Conservation (phyloP, 1,140 invertebrate genomes). For the Papilio polytes region DNA sequence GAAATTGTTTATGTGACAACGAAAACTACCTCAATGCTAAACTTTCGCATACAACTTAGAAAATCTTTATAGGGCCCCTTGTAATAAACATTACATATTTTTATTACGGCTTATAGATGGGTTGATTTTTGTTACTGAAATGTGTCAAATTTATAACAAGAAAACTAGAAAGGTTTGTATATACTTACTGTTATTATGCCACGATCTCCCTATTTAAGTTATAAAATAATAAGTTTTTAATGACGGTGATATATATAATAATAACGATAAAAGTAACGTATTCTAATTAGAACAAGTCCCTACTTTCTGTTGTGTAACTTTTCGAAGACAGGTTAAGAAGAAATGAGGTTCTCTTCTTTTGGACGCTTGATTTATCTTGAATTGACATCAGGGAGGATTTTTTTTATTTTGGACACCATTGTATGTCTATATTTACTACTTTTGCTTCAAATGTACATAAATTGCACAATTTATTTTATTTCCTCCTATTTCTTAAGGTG, state of each 20-base stretch:
- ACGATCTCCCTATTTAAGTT: background rate
- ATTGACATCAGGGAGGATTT: constrained; percentile 57
- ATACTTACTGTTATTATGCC: background rate
- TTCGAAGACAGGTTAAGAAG: constrained; percentile 62
- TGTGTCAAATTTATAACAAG: background rate
- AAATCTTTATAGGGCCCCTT: too few relatives aligned
- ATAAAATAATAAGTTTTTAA: background rate
- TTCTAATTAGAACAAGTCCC: constrained; percentile 39
- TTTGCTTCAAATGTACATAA: background rate
- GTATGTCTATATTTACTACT: background rate
- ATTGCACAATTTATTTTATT: background rate
- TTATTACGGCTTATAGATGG: too few relatives aligned
- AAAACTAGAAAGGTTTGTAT: too few relatives aligned
- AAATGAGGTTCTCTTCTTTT: constrained; percentile 70
- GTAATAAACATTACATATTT: too few relatives aligned
- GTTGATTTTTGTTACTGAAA: background rate
- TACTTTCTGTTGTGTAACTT: constrained; percentile 31
- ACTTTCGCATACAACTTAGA: background rate
- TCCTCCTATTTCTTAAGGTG: background rate
- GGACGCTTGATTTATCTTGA: constrained; percentile 65
- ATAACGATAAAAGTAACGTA: background rate
- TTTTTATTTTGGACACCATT: constrained; percentile 43
- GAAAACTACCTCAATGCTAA: constrained; percentile 44
- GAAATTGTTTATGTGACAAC: constrained; percentile 62
- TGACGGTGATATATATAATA: background rate